Base-by-base conservation (phyloP, 2,797 vertebrate species). In the Rhabdophis nuchalis region DNA sequence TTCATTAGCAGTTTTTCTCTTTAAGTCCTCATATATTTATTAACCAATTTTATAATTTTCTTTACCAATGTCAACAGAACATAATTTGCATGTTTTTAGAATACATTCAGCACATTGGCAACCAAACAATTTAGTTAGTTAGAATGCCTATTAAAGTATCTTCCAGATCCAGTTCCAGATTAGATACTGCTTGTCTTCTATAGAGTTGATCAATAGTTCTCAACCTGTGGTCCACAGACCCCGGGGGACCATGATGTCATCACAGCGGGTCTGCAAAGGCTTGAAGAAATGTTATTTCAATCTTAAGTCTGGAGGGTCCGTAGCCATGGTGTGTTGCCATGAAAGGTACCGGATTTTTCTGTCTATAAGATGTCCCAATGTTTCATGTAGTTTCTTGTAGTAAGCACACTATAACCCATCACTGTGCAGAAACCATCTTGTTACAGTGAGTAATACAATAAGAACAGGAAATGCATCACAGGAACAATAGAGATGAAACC, bases 1-100 rank as follows among this genome's bases (percentile, higher is more conserved):
- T 90, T 93, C 94, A 95, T 93, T 94, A 93, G 90, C 93, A 95
- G 94, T 93, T 95, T 96, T 94, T 93, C 94, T 93, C 95, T 89
- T 93, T 93, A 95, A 95, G 91, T 92, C 94, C 46, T 92, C 3
- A 72, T 72, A 72, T 72, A 72, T 72, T 72, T 72, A 94, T 95
- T 93, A 93, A 92, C 95, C 92, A 95, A 87, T 27, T 52, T 85
- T 94, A 56, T 13, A 54, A 41, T 91, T 53, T 0, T 82, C 95
- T 93, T 61, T 64, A 52, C 52, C 94, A 90, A 92, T 0, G 87
- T 25, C 53, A 93, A 64, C 88, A 94, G 93, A 87, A 68, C 5
- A 32, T 7, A 18, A 32, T 32, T 68, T 18, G 6, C 7, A 4
- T 0, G 23, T 90, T 88, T 87, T 85, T 18, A 46, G 32, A 50